Base-by-base conservation (phyloP, 2,113 vertebrate species). In the Australoheros scitulus region DNA sequence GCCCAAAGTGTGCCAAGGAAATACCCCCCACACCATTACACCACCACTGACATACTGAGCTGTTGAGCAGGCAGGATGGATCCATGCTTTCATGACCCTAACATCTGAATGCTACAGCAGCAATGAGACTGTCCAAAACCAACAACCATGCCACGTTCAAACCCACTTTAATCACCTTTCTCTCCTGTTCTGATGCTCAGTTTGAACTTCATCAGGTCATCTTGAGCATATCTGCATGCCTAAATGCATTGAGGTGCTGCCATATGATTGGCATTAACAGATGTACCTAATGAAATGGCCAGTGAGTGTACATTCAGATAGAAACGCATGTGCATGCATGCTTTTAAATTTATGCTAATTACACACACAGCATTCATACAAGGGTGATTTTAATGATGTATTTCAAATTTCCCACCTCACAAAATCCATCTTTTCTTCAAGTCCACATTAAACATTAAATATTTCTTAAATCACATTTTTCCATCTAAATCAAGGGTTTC, bases 101-200 rank as follows among this genome's bases (percentile, higher is more conserved):
- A 41, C 26, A 4, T 47, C 41, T 47, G 47, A 47, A 68, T 47
- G 41, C 47, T 68, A 22, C 41, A 26, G 64, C 22, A 68, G 64
- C 18, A 68, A 47, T 68, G 43, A 68, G 63, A 3, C 63, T 43
- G 34, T 34, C 34, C 6, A 34, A 34, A 34, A 34, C 2, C 9
- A 38, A 2, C 63, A 43, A 43, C 38, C n/a, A 0, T 41, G 63
- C 11, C 41, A 13, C 0, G 3, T 43, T 65, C 63, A 65, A 15
- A 65, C n/a, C 15, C n/a, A 43, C 63, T 68, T 17, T 7, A 68
- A 11, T 68, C 2, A 14, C 17, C 63, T 68, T 26, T 68, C 63
- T 41, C 24, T 7, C 38, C 38, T 3, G 0, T 26, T 22, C 5
- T 14, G 43, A 41, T 5, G 0, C 64, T 68, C 64, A 18, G 22